Percentiles rank a stretch among this genome's conserved stretches.
phyloP scores from a whole-genome alignment of 2,113 vertebrate genomes.

The Brevimyrus niger region DNA sequence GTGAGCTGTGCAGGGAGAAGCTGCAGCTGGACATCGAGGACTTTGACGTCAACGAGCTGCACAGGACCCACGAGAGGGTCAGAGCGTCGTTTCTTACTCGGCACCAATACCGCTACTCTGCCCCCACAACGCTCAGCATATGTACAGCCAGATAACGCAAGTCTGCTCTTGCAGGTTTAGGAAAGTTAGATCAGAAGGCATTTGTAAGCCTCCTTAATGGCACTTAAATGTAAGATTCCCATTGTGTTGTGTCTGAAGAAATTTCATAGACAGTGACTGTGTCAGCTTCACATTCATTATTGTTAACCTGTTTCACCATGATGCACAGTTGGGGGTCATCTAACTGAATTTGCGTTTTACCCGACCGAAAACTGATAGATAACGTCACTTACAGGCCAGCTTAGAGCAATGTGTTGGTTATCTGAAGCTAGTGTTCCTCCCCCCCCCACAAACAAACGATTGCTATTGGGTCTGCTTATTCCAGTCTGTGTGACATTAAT shows the following conservation, averaged over 20 bases:
- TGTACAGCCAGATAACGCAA: not conserved
- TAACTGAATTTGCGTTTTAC: not conserved
- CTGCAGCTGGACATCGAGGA: conserved; percentile 87
- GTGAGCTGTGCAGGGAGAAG: conserved; percentile 94
- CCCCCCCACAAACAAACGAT: not conserved
- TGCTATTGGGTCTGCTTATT: not conserved
- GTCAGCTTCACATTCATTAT: not conserved
- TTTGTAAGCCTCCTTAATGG: not conserved
- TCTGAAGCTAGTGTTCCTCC: not conserved
- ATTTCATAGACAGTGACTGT: not conserved
- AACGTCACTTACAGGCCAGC: not conserved
- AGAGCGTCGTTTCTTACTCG: conserved; percentile 20
- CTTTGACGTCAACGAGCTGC: conserved; percentile 93
- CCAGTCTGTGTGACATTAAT: not conserved
- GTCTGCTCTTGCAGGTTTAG: not conserved
- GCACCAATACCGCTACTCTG: not conserved
- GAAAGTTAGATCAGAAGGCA: not conserved
- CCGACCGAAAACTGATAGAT: not conserved
- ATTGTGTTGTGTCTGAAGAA: not conserved
- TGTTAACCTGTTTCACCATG: not conserved
- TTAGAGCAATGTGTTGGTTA: not conserved
- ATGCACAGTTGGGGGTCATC: not conserved
- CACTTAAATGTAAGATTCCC: not conserved
- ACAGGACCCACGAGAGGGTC: conserved; percentile 89
- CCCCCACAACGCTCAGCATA: not conserved